Evolutionary conservation across 2,113 vertebrate genomes (phyloP).

Genomic region (Merops nubicus): DNA sequence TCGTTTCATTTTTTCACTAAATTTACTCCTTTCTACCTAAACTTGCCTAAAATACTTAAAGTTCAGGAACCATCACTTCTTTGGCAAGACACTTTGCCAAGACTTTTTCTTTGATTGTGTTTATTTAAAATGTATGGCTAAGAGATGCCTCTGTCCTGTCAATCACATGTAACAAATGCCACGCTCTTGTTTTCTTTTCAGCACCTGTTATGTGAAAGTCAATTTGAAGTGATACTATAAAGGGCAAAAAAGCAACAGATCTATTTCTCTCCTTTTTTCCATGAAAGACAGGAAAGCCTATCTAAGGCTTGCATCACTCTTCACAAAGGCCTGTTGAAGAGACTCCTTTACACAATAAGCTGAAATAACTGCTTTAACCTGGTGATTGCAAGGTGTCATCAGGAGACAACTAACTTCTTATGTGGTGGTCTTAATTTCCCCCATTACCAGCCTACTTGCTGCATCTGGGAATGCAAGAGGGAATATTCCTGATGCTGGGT

Average conservation of each 20-base stretch:
- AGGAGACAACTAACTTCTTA: background rate
- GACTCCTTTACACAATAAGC: background rate
- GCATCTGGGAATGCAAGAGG: background rate
- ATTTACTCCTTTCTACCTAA: background rate
- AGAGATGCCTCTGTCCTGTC: background rate
- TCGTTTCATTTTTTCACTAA: background rate
- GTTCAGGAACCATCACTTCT: background rate
- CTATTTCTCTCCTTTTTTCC: background rate
- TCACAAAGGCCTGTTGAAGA: background rate
- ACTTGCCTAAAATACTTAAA: background rate
- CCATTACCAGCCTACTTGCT: background rate
- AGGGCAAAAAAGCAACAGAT: background rate
- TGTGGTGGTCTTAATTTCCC: background rate
- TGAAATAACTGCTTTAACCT: background rate
- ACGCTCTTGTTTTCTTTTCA: background rate
- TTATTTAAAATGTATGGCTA: background rate
- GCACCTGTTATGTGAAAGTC: background rate
- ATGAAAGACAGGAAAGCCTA: background rate
- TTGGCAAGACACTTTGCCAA: background rate
- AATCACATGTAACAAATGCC: background rate
- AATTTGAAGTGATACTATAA: background rate
- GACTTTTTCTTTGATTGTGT: background rate
- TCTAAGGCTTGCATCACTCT: background rate
- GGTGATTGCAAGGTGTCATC: background rate
- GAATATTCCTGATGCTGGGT: rapidly evolving